phyloP scores from a whole-genome alignment of 2,113 vertebrate species.

The Rynchops niger region DNA sequence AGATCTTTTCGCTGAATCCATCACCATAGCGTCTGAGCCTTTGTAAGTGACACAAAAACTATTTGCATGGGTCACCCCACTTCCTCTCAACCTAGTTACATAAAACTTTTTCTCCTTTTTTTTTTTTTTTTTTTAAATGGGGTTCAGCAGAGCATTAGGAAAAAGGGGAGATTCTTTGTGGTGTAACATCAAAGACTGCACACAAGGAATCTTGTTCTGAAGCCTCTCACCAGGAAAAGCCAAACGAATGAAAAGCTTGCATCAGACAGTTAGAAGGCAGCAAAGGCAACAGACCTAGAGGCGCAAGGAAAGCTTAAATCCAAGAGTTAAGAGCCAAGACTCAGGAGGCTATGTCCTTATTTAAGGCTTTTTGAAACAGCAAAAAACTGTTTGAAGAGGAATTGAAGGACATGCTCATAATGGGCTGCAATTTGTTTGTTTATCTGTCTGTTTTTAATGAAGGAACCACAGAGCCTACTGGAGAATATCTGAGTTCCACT shows the following conservation, averaged over 20 bases:
- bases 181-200: conserved; percentile 46
- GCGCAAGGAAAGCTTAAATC: conserved; percentile 45
- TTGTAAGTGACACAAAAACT: conserved; percentile 45
- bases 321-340: conserved; percentile 31
- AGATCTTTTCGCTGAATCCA: background rate
- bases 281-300: conserved; percentile 1
- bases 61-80: conserved; percentile 54
- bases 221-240: conserved; percentile 64
- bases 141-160: conserved; percentile 32
- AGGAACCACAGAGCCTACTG: conserved; percentile 54
- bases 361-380: conserved; percentile 54
- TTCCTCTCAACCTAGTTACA: conserved; percentile 23
- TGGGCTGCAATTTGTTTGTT: conserved; percentile 60
- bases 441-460: conserved; percentile 56
- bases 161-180: conserved; percentile 38
- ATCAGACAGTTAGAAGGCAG: conserved; percentile 16
- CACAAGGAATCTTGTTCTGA: conserved; percentile 47
- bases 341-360: conserved; percentile 45
- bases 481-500: conserved; percentile 57
- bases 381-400: conserved; percentile 59
- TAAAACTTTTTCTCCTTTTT: background rate
- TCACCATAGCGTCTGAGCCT: background rate
- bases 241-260: conserved; percentile 47
- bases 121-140: background rate
- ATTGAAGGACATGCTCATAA: conserved; percentile 25